Conservation (phyloP, 2,888 invertebrate species). For the Abrostola triplasia region DNA sequence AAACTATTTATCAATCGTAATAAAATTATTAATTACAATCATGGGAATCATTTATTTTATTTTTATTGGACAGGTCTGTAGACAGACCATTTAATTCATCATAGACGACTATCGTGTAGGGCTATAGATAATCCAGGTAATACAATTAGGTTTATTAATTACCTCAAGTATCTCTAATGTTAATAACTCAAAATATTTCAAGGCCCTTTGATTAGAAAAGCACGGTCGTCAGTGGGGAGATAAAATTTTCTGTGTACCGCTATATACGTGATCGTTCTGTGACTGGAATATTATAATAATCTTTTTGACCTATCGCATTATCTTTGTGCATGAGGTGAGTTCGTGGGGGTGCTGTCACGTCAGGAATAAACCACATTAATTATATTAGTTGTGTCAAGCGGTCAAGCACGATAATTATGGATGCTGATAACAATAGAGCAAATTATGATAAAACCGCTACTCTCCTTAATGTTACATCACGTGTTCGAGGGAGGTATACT, state of each 20-base stretch:
- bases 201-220: too few relatives aligned
- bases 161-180: too few relatives aligned
- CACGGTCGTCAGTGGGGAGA: too few relatives aligned
- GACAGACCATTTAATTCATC: too few relatives aligned
- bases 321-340: conserved; percentile 79
- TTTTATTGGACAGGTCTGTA: too few relatives aligned
- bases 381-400: conserved; percentile 57
- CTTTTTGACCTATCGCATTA: conserved; percentile 72
- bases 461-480: conserved; percentile 29
- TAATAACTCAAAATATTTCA: too few relatives aligned
- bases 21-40: too few relatives aligned
- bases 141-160: too few relatives aligned
- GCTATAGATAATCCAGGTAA: too few relatives aligned
- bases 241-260: background rate
- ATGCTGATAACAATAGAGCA: conserved; percentile 43
- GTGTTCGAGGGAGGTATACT: conserved; percentile 20
- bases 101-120: too few relatives aligned
- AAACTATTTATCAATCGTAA: too few relatives aligned
- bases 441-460: conserved; percentile 35
- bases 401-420: conserved; percentile 53
- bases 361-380: conserved; percentile 59
- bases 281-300: conserved; percentile 51
- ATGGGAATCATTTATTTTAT: too few relatives aligned
- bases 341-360: conserved; percentile 79
- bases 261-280: conserved; percentile 9